phyloP scores from a whole-genome alignment of 2,113 vertebrate species.

The Eleginops maclovinus region DNA sequence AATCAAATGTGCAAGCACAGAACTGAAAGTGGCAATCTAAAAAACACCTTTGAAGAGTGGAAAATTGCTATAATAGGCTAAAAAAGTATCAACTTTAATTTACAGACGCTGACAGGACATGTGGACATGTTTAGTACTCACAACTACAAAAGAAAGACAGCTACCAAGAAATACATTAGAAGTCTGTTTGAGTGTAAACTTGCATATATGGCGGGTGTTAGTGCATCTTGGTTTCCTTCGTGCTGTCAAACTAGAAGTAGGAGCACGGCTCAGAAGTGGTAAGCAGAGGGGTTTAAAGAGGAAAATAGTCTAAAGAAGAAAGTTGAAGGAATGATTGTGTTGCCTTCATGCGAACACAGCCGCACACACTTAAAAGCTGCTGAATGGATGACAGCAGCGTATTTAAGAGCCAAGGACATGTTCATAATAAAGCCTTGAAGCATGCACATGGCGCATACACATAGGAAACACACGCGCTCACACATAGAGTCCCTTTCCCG shows the following conservation, averaged over 20 bases:
- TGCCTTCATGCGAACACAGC: conserved; percentile 17
- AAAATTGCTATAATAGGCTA: conserved; percentile 33
- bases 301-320: conserved; percentile 47
- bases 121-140: conserved; percentile 51
- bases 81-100: conserved; percentile 40
- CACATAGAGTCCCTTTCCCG: conserved; percentile 64
- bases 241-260: conserved; percentile 58
- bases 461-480: neutral
- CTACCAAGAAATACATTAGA: conserved; percentile 37
- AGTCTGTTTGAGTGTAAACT: conserved; percentile 50
- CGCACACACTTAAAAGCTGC: conserved; percentile 53
- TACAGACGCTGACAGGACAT: conserved; percentile 31
- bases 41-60: conserved; percentile 6
- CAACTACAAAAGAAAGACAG: conserved; percentile 40
- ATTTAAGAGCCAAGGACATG: conserved; percentile 75
- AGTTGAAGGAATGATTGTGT: conserved; percentile 58
- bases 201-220: conserved; percentile 18
- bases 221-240: conserved; percentile 39
- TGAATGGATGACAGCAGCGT: conserved; percentile 68
- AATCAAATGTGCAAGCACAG: conserved; percentile 23
- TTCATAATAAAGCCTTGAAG: conserved; percentile 65
- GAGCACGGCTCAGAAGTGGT: conserved; percentile 35
- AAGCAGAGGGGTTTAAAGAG: conserved; percentile 31
- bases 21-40: conserved; percentile 19
- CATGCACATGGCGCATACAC: conserved; percentile 35